phyloP scores from a whole-genome alignment of 2,797 vertebrate species.

The Luscinia megarhynchos region DNA sequence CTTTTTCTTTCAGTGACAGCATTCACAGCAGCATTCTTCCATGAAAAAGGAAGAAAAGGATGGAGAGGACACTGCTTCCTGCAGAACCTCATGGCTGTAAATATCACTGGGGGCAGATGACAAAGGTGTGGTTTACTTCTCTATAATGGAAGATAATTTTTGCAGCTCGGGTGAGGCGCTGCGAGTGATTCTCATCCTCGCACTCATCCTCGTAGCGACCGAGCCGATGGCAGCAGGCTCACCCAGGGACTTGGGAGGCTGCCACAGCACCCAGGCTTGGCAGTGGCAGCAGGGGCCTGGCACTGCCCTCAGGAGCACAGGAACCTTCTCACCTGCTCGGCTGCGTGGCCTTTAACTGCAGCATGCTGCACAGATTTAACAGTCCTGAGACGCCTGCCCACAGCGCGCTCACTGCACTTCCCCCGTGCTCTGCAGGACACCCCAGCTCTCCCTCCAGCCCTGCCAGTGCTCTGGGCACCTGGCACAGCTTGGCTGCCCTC shows the following conservation, averaged over 20 bases:
- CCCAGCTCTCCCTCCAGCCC: background rate
- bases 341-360: background rate
- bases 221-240: background rate
- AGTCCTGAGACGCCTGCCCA: background rate
- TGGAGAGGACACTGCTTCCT: background rate
- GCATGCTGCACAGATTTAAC: fast-evolving
- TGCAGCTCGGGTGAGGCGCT: background rate
- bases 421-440: background rate
- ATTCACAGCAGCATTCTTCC: conserved; percentile 29
- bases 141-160: background rate
- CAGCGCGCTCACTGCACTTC: background rate
- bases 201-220: fast-evolving
- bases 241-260: background rate
- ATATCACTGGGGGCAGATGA: background rate
- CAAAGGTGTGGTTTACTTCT: background rate
- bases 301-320: background rate
- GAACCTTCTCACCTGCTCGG: fast-evolving
- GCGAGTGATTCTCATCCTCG: fast-evolving
- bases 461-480: no score
- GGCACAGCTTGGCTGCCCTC: background rate
- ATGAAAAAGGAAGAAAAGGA: conserved; percentile 7
- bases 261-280: fast-evolving
- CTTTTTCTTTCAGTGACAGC: conserved; percentile 41
- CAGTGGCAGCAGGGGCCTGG: background rate
- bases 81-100: background rate